Base-by-base conservation (phyloP, 2,797 vertebrate species). In the Mus minutoides region DNA sequence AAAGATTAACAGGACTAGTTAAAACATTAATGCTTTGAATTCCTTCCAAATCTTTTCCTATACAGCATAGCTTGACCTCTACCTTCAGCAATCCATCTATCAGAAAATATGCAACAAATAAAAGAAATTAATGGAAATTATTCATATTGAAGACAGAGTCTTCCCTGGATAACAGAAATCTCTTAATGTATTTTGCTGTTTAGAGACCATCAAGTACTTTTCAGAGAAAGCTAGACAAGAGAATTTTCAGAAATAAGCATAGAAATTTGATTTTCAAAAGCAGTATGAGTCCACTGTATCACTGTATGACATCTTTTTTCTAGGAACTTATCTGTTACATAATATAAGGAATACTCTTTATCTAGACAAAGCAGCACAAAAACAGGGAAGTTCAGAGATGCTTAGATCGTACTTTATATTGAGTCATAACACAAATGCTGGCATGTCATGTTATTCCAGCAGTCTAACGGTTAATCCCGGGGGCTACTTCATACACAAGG, bases 221-320 rank as follows among this genome's bases (percentile, higher is more conserved):
- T 89, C 79, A 96, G 43, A 94, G 85, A 94, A 97, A 96, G 34
- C 29, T 92, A 90, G 91, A 60, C 54, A 97, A 58, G 60, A 91
- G n/a, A 31, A 67, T 80, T 97, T 92, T 94, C 58, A 91, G 46
- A 94, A 94, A 95, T 92, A 96, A 91, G 92, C 83, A 91, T 91
- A 92, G 96, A 97, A 95, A 95, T 90, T 91, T 92, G 94, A 96
- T 90, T 96, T 93, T 97, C 60, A 96, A 85, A 91, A 94, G 85
- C 88, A 95, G 75, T 67, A 67, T 56, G 49, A 92, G 91, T 91
- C 87, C 34, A 89, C 76, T 71, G 37, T 93, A 73, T 52, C 24
- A 87, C 71, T 64, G 43, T 92, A 73, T 56, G 73, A 94, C 56
- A 90, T 46, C 14, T 92, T 93, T 92, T 92, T 92, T 83, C 82